Conservation (phyloP, 1,140 invertebrate genomes). For the Eciton burchellii region DNA sequence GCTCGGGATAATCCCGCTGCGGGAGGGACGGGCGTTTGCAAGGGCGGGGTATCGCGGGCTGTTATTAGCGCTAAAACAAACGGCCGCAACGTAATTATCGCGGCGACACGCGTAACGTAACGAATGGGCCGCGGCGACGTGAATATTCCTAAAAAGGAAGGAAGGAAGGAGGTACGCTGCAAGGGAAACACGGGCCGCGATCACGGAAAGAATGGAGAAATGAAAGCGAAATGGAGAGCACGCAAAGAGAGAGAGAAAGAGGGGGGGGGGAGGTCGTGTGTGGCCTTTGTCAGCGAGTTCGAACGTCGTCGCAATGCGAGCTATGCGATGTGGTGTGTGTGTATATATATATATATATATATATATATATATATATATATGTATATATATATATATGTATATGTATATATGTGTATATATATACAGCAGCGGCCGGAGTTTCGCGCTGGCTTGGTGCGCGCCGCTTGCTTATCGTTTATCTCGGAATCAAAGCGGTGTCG, state of each 20-base stretch:
- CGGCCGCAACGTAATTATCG: slow-evolving; percentile 76
- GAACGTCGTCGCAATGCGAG: slow-evolving; percentile 56
- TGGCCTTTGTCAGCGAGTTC: slow-evolving; percentile 57
- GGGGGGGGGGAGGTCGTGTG: background rate
- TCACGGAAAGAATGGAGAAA: slow-evolving; percentile 13
- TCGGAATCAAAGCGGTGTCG: slow-evolving; percentile 58
- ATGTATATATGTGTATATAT: too few relatives aligned
- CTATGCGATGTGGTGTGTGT: slow-evolving; percentile 42
- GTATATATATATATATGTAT: too few relatives aligned
- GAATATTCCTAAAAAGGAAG: background rate
- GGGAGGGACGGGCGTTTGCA: slow-evolving; percentile 7
- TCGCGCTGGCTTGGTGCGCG: background rate
- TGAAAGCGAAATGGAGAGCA: background rate
- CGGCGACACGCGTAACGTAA: slow-evolving; percentile 64
- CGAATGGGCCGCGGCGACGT: slow-evolving; percentile 21
- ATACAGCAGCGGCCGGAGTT: slow-evolving; percentile 45
- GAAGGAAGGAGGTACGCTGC: background rate
- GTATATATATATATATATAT: too few relatives aligned
- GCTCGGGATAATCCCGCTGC: background rate
- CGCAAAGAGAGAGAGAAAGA: background rate
- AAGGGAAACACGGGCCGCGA: background rate
- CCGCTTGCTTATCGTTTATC: slow-evolving; percentile 64
- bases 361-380: too few relatives aligned
- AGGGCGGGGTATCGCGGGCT: slow-evolving; percentile 39
- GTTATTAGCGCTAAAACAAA: slow-evolving; percentile 77